Conservation (phyloP, 2,113 vertebrate species). For the Heterocephalus glaber region DNA sequence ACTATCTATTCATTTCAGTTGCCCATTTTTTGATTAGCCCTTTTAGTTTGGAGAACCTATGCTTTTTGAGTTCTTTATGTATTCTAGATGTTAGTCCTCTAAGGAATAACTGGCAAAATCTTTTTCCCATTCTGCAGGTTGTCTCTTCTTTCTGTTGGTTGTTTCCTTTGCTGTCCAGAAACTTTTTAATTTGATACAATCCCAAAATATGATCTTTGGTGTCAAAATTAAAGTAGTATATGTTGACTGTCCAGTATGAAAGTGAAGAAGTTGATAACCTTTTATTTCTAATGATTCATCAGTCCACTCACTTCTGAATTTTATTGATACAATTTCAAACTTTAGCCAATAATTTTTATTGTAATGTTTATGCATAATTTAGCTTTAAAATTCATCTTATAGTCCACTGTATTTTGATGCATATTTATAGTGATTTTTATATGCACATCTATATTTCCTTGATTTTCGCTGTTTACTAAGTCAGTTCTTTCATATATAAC, state of each 20-base stretch:
- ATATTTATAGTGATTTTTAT: neutral
- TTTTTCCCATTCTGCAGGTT: neutral
- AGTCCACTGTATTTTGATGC: neutral
- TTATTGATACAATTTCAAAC: neutral
- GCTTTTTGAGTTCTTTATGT: neutral
- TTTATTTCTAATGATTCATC: neutral
- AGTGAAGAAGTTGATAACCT: neutral
- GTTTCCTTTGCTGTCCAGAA: neutral
- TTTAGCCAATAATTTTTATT: neutral
- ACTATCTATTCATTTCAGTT: neutral
- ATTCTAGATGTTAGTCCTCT: neutral
- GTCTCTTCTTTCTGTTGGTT: neutral
- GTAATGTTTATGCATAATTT: neutral
- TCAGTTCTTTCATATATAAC: neutral
- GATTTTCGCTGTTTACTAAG: neutral
- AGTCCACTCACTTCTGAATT: neutral
- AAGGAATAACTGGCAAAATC: neutral
- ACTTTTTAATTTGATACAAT: neutral
- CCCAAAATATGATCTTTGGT: neutral
- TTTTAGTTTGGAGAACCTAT: neutral
- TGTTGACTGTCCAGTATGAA: neutral
- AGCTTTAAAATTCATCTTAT: neutral
- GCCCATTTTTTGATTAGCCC: neutral
- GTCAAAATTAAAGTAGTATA: neutral
- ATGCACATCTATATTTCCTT: neutral